Percentiles rank a stretch among this genome's conserved stretches.
Evolutionary conservation across 2,113 vertebrate genomes (phyloP).

Genomic region (Vidua macroura): DNA sequence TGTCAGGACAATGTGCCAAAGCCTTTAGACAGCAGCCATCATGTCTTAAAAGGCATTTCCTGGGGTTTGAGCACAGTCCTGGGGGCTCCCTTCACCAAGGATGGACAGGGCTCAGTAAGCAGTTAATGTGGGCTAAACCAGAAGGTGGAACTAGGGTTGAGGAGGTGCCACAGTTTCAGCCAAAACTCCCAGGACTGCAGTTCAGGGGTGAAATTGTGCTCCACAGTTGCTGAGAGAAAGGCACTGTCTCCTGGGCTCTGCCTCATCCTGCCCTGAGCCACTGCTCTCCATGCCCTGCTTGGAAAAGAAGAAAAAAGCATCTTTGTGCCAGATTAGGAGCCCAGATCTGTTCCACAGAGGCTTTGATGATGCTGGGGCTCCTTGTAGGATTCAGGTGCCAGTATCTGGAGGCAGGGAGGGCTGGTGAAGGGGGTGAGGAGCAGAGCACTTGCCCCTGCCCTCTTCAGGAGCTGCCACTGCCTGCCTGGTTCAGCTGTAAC

Average conservation of each 20-base stretch:
- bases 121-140: neutral
- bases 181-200: neutral
- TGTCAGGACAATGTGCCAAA: constrained; percentile 7
- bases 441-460: neutral
- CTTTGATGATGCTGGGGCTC: neutral
- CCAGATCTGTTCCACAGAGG: neutral
- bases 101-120: neutral
- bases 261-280: neutral
- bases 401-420: neutral
- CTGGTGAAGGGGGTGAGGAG: neutral
- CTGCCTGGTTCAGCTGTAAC: neutral
- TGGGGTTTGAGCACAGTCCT: neutral
- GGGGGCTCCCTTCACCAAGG: neutral
- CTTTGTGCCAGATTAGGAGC: neutral
- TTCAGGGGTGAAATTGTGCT: neutral
- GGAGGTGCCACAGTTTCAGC: neutral
- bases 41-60: neutral
- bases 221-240: neutral
- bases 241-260: fast-evolving
- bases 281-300: neutral
- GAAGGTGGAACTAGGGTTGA: neutral
- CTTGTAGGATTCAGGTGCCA: neutral
- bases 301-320: neutral
- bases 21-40: neutral
- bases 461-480: neutral